phyloP scores from a whole-genome alignment of 2,113 vertebrate genomes.

The Pangasianodon hypophthalmus region DNA sequence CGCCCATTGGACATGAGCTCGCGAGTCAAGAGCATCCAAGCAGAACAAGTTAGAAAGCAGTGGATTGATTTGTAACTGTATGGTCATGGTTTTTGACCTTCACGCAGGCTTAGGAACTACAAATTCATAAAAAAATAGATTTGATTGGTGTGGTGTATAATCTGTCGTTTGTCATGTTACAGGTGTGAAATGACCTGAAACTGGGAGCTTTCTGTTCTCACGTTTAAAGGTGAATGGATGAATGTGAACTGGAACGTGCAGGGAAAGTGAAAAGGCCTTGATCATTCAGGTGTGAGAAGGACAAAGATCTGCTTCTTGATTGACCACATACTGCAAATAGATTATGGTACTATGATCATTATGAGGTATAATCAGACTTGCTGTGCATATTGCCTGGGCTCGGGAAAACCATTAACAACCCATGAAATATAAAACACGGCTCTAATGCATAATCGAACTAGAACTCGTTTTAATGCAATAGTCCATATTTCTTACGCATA shows the following conservation, averaged over 20 bases:
- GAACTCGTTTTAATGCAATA: not conserved
- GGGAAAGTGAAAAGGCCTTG: not conserved
- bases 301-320: constrained; percentile 3
- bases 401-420: not conserved
- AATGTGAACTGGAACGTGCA: not conserved
- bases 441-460: not conserved
- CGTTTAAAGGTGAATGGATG: constrained; percentile 7
- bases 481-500: not conserved
- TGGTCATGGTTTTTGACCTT: constrained; percentile 46
- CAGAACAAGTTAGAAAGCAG: constrained; percentile 32
- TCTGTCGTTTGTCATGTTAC: not conserved
- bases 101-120: constrained; percentile 15
- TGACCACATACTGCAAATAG: not conserved
- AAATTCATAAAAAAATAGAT: constrained; percentile 24
- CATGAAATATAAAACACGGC: not conserved
- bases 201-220: not conserved
- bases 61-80: constrained; percentile 42
- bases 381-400: not conserved
- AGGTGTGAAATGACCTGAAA: constrained; percentile 11
- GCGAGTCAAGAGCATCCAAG: constrained; percentile 51
- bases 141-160: constrained; percentile 23
- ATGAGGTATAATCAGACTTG: constrained; percentile 2
- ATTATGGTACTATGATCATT: not conserved
- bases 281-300: constrained; percentile 15
- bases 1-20: constrained; percentile 40